Conservation (phyloP, 35 echinoderm and acorn worm genomes). For the Strongylocentrotus purpuratus region DNA sequence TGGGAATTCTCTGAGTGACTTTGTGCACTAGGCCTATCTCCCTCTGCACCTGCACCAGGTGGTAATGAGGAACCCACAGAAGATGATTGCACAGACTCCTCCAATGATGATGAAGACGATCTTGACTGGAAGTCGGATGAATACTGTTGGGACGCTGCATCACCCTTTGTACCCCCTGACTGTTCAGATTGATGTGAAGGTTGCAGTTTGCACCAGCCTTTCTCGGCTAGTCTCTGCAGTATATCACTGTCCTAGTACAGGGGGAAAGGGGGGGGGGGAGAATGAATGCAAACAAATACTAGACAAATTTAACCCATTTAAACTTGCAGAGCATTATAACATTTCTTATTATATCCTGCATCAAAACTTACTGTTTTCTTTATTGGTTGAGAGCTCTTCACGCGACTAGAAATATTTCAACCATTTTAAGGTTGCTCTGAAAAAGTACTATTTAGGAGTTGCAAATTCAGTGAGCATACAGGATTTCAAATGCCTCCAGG, state of each 20-base stretch:
- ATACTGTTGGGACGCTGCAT: neutral
- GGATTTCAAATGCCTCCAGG: no score
- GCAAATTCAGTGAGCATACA: no score
- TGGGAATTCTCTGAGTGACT: neutral
- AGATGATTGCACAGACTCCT: neutral
- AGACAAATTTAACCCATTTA: no score
- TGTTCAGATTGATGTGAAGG: neutral
- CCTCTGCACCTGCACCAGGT: neutral
- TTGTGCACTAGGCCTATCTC: neutral
- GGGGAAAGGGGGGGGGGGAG: no score
- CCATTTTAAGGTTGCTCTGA: no score
- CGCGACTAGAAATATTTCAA: no score
- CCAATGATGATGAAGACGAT: neutral
- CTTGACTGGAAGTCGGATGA: neutral
- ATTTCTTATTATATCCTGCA: no score
- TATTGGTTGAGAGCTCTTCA: no score
- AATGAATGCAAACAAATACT: no score
- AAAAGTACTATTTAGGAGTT: no score
- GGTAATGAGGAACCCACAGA: neutral
- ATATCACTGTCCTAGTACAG: neutral
- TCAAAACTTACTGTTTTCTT: no score
- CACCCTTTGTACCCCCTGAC: neutral
- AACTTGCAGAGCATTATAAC: no score
- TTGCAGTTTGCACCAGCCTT: neutral
- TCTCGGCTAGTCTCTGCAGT: slow-evolving; percentile 1